phyloP scores from a whole-genome alignment of 2,113 vertebrate genomes.

The Epinephelus cyanopodus region DNA sequence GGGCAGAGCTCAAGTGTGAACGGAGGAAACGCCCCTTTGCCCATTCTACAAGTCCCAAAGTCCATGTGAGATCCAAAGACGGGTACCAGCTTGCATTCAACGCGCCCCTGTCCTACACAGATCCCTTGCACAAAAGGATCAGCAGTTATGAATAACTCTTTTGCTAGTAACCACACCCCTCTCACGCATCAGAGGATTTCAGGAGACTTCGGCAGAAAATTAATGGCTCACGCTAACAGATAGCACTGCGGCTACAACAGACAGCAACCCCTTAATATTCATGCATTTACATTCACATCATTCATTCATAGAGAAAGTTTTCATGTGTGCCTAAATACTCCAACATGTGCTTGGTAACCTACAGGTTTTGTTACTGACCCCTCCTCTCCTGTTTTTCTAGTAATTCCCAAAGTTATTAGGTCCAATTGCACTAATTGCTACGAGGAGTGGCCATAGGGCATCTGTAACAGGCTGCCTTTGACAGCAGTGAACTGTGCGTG shows the following conservation, averaged over 20 bases:
- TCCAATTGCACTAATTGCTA: conserved; percentile 79
- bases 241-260: conserved; percentile 18
- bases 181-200: conserved; percentile 39
- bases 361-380: conserved; percentile 42
- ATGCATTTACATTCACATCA: conserved; percentile 45
- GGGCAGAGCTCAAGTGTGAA: conserved; percentile 85
- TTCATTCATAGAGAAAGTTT: conserved; percentile 33
- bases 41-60: conserved; percentile 77
- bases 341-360: conserved; percentile 65
- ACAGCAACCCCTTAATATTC: conserved; percentile 36
- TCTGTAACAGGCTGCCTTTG: conserved; percentile 67
- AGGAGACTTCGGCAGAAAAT: neutral
- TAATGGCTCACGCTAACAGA: conserved; percentile 11
- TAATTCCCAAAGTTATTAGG: conserved; percentile 79
- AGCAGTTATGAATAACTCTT: conserved; percentile 69
- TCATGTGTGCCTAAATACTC: conserved; percentile 60
- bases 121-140: conserved; percentile 59
- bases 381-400: conserved; percentile 64
- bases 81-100: conserved; percentile 70
- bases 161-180: conserved; percentile 41
- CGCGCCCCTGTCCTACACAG: conserved; percentile 43
- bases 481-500: conserved; percentile 69
- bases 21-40: conserved; percentile 77
- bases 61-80: conserved; percentile 61
- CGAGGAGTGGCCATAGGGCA: conserved; percentile 69